These are phyloP conservation scores for Pempheris klunzingeri DNA, from an alignment of 2,797 vertebrate genomes.

Conservation along the genomic window DNA sequence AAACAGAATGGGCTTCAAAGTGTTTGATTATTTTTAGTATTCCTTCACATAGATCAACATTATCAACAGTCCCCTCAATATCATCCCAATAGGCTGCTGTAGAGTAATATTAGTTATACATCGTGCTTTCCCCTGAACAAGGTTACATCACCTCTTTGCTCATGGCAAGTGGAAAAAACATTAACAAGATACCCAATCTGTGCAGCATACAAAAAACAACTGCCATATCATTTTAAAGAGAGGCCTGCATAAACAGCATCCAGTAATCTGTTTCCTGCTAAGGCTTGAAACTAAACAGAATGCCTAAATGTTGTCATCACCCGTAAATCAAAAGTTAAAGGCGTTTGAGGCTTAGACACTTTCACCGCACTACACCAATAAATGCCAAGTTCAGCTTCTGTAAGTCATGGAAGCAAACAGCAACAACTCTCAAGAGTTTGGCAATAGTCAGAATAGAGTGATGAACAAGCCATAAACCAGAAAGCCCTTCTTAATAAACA, in stretches of 20 bases:
- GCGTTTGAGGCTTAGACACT: constrained; percentile 12
- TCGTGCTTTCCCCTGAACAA: background rate
- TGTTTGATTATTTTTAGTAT: constrained; percentile 32
- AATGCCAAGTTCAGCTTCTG: constrained; percentile 16
- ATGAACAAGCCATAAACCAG: constrained; percentile 1
- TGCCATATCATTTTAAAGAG: background rate
- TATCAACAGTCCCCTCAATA: constrained; percentile 15
- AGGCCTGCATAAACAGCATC: background rate
- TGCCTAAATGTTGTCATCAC: constrained; percentile 4
- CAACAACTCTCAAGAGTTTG: constrained; percentile 9
- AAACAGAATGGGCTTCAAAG: constrained; percentile 52
- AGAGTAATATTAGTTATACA: background rate
- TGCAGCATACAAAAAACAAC: background rate
- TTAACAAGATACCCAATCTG: background rate
- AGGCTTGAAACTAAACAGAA: background rate
- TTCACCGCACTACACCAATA: constrained; percentile 14
- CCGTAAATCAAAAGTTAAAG: constrained; percentile 25
- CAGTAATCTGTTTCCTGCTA: background rate
- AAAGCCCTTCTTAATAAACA: background rate
- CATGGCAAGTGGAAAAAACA: background rate
- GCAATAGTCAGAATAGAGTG: background rate
- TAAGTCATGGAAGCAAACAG: constrained; percentile 9
- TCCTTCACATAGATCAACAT: constrained; percentile 38
- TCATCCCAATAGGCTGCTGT: background rate
- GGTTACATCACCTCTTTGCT: constrained; percentile 11